Percentiles rank a stretch among this genome's conserved stretches.
Conservation (phyloP, 2,888 invertebrate species). For the Catocala fraxini region DNA sequence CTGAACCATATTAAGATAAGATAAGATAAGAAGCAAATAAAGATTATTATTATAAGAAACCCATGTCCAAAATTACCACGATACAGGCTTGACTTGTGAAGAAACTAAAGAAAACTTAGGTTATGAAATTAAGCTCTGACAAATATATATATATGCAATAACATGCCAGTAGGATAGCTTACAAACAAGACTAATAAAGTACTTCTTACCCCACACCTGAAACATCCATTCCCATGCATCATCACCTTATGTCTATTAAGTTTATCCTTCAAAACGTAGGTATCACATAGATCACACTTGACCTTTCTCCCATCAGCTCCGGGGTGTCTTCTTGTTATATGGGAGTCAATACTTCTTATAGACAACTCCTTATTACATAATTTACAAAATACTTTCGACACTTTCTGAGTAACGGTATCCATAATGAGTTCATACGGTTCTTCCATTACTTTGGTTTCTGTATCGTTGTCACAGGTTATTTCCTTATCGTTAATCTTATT, state of each 20-base stretch:
- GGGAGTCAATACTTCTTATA: slow-evolving; percentile 59
- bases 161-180: neutral
- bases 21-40: too few relatives aligned
- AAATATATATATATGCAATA: too few relatives aligned
- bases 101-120: too few relatives aligned
- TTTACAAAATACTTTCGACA: slow-evolving; percentile 57
- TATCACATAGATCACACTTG: slow-evolving; percentile 69
- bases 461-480: too few relatives aligned
- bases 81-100: too few relatives aligned
- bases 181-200: neutral
- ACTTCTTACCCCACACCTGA: slow-evolving; percentile 60
- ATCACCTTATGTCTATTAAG: slow-evolving; percentile 54
- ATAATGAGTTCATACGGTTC: slow-evolving; percentile 31
- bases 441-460: slow-evolving; percentile 4
- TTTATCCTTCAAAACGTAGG: slow-evolving; percentile 53
- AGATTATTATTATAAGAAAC: too few relatives aligned
- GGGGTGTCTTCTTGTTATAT: slow-evolving; percentile 63
- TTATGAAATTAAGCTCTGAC: too few relatives aligned
- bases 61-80: too few relatives aligned
- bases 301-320: slow-evolving; percentile 60
- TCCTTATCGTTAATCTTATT: too few relatives aligned
- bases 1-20: too few relatives aligned
- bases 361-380: slow-evolving; percentile 67
- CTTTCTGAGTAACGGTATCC: slow-evolving; percentile 11
- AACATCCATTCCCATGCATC: slow-evolving; percentile 51